Base-by-base conservation (phyloP, 2,888 invertebrate genomes). In the Macrophya alboannulata region DNA sequence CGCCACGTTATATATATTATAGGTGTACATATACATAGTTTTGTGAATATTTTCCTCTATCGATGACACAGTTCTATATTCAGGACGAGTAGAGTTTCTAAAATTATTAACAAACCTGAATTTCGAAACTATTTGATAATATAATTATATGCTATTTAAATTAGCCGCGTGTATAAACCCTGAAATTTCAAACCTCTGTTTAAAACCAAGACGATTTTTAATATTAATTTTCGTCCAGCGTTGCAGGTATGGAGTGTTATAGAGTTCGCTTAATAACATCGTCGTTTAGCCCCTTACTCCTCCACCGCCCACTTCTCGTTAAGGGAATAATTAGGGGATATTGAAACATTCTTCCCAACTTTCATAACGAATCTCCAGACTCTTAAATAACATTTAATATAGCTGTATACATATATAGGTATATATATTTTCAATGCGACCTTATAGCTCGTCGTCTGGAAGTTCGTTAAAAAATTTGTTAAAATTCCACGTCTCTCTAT, bases 261-360 rank as follows among this genome's bases (percentile, higher is more conserved):
- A n/a, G 77, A 55, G 77, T 77, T 77, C 51, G 77, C 37, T 81
- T 83, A 83, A 68, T 83, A 83, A 68, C n/a, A 59, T 40, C 59
- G 62, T 40, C 59, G 62, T 81, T 59, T 37, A 65, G 43, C 81
- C n/a, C 62, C n/a, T 12, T 37, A 62, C 62, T 51, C 40, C 62
- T 51, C 40, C 81, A 25, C 25, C 81, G 21, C 8, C 43, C 59
- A 21, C 40, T 62, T 55, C 77, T 77, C 77, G 43, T 62, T 21
- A 62, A 9, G 43, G 10, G 10, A 21, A 37, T 83, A 83, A 83
- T 83, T 83, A 59, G 8, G 9, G 68, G 15, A 83, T 83, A 83
- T 83, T 83, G 68, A 40, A 68, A 83, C 25, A 83, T 83, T 83
- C 83, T 83, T 83, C 40, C 9, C 31, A 83, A 83, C 68, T 83